Conservation (phyloP, 2,797 vertebrate species). For the Mionectes olivaceus region DNA sequence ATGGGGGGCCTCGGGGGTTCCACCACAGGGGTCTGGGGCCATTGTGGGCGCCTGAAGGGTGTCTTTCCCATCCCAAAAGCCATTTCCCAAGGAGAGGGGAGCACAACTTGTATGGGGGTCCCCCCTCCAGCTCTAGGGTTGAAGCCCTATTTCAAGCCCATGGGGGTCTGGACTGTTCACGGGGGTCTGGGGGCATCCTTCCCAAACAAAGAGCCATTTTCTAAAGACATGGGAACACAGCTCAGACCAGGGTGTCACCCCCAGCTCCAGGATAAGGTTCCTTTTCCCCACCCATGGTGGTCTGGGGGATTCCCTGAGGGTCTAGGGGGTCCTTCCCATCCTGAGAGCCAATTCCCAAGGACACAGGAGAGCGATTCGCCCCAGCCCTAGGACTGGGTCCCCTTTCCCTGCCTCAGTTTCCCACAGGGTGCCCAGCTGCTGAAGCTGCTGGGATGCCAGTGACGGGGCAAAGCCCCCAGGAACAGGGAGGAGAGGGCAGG, state of each 20-base stretch:
- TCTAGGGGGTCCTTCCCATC: too few species aligned
- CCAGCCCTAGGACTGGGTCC: not conserved
- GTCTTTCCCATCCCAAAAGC: not conserved
- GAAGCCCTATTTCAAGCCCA: not conserved
- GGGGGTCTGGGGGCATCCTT: not conserved
- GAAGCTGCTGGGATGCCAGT: not conserved
- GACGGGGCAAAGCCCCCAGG: not conserved
- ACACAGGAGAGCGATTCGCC: rapidly evolving
- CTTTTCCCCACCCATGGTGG: not conserved
- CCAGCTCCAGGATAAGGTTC: not conserved
- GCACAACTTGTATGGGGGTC: not conserved
- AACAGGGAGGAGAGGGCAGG: not conserved
- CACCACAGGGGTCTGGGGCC: not conserved
- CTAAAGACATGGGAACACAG: not conserved
- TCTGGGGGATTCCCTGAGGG: not conserved
- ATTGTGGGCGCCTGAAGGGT: not conserved
- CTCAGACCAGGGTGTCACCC: not conserved
- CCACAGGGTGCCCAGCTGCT: rapidly evolving
- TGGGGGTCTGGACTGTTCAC: not conserved
- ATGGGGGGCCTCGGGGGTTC: rapidly evolving
- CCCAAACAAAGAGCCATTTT: not conserved
- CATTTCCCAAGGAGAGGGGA: not conserved
- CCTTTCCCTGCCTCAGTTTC: constrained; percentile 8
- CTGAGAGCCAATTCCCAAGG: not conserved
- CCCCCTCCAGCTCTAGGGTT: not conserved